Base-by-base conservation (phyloP, 1,140 invertebrate species). In the Neodiprion pinetum region DNA sequence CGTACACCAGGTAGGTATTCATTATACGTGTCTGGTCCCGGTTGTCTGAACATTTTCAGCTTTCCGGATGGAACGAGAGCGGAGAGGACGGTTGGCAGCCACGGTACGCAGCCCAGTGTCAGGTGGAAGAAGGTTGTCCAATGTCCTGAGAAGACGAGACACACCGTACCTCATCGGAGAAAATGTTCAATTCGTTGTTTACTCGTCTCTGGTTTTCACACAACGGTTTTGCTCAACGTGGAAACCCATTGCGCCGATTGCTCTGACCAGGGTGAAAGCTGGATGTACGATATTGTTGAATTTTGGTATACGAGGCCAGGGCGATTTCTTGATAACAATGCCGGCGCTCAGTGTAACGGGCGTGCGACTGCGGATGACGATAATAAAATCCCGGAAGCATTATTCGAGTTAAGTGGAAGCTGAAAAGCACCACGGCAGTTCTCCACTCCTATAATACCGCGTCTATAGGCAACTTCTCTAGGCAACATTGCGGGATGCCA, bases 261-360 rank as follows among this genome's bases (percentile, higher is more conserved):
- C 76, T 74, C 76, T 71, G 75, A 71, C 61, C 71, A 28, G 61
- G 66, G 76, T 76, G 73, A 78, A 76, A 5, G 5, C 28, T 40
- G 5, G 28, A 40, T 40, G 53, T 5, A 40, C n/a, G 5, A 61
- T 61, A 61, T 61, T 61, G 53, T 61, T 61, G 11, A 9, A 61
- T 3, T 61, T 61, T 61, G 53, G 11, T 61, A 61, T 17, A 61
- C 53, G 11, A 61, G 53, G 53, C 53, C 53, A 61, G 53, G 53
- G n/a, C 53, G 53, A 61, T 61, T 61, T 61, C 53, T 61, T 17
- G 53, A 17, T 17, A 61, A 61, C 53, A 61, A 61, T 61, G 5
- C 11, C 5, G 53, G 53, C 53, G 4, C n/a, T 12, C 53, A 9
- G 53, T 17, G 53, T 17, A 61, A 17, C 53, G n/a, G 53, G 53